Evolutionary conservation across 2,113 vertebrate genomes (phyloP).

Genomic region (Osmerus mordax): DNA sequence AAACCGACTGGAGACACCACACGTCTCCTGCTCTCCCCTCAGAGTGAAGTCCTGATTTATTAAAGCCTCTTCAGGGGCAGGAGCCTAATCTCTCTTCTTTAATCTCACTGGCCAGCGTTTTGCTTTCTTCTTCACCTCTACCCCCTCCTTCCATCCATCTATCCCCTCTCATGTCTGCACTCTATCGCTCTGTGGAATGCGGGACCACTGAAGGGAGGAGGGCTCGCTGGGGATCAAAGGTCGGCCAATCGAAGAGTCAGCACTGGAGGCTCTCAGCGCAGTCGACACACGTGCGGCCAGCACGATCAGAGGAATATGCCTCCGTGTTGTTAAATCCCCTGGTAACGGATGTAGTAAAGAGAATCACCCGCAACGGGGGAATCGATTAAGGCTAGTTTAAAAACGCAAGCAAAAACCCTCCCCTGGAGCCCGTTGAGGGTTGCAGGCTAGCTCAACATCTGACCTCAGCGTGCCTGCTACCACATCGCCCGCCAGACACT

Average conservation of each 20-base stretch:
- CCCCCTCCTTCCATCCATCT: constrained; percentile 54
- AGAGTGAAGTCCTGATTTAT: constrained; percentile 60
- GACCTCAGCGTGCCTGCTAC: no score
- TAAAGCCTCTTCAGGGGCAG: constrained; percentile 54
- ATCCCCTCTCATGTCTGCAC: constrained; percentile 65
- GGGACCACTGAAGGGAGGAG: constrained; percentile 47
- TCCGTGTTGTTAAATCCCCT: constrained; percentile 21
- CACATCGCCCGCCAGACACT: no score
- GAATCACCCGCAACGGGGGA: constrained; percentile 3
- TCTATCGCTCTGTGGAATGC: constrained; percentile 68
- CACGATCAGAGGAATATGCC: neutral
- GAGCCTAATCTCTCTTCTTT: constrained; percentile 67
- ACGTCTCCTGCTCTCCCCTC: constrained; percentile 24
- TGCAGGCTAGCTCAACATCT: no score
- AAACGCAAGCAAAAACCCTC: no score
- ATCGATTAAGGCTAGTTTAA: constrained; percentile 26
- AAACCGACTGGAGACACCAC: constrained; percentile 25
- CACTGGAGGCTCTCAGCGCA: constrained; percentile 29
- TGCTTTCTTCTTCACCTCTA: constrained; percentile 61
- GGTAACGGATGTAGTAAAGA: neutral
- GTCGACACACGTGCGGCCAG: constrained; percentile 18
- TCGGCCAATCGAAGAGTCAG: constrained; percentile 63
- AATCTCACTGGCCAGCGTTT: constrained; percentile 60
- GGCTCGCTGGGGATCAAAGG: constrained; percentile 57
- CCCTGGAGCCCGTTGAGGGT: no score